Evolutionary conservation across 1,140 invertebrate genomes (phyloP), one percentile per base, ranked within the genome.

Genomic region (Atta texana): DNA sequence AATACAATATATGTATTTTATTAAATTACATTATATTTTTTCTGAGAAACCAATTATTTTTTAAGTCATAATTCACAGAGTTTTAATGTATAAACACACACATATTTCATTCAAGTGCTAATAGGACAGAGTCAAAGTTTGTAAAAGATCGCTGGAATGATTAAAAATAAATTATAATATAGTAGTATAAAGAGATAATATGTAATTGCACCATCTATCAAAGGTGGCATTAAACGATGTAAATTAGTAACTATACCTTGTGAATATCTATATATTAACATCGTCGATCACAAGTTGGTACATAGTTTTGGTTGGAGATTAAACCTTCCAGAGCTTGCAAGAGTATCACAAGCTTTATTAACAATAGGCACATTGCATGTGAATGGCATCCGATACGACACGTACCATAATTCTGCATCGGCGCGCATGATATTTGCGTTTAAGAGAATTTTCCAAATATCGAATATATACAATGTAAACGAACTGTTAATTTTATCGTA

Each of bases 301-400:
- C 91, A 93, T 93, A 92, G 92, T 92, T 92, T 88, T 88, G 89
- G 92, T 91, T 89, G 75, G 82, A 78, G 77, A 86, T 87, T 84
- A 84, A 89, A 82, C 78, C 87, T 89, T 81, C 69, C 75, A 66
- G 66, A 66, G 74, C 61, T 87, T 75, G 68, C 84, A 66, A 72
- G 87, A 85, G 91, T 85, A 87, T 90, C 88, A 82, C 64, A 76
- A 87, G 68, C 80, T 89, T 89, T 91, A 89, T 91, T 89, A 89
- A 91, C 90, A 89, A 91, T 87, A 76, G 85, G 34, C 64, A 69
- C 34, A 76, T 64, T 81, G 49, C 77, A 84, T 69, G 85, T 53
- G 84, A 68, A 71, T 49, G 81, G 86, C 69, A 86, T 82, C 51
- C 69, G 64, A 76, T 87, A 76, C 81, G 63, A 80, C 69, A 86